Percentiles rank a stretch among this genome's conserved stretches.
Evolutionary conservation across 2,113 vertebrate species (phyloP).

Genomic region (Hiodon tergisus): DNA sequence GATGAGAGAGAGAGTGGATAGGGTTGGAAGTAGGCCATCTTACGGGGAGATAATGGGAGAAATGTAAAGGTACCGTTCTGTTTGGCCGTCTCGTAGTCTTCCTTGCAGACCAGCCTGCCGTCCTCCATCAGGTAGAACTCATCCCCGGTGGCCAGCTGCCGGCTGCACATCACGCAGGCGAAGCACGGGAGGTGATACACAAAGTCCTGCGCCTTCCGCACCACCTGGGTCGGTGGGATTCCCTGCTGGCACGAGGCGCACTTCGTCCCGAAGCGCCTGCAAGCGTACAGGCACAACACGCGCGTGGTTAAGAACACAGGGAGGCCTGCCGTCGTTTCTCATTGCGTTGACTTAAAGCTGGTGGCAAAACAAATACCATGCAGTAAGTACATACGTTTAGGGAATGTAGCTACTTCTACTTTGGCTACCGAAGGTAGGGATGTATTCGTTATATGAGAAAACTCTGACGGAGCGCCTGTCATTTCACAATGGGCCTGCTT

Average conservation of each 20-base stretch:
- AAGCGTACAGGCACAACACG: constrained; percentile 13
- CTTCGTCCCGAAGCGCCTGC: constrained; percentile 96
- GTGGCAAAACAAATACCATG: background rate
- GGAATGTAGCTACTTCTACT: background rate
- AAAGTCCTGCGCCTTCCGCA: constrained; percentile 96
- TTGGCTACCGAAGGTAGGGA: background rate
- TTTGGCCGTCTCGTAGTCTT: constrained; percentile 97
- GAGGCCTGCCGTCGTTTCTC: background rate
- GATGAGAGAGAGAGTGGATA: too few species aligned
- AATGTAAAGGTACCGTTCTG: constrained; percentile 75
- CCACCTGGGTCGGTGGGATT: constrained; percentile 96
- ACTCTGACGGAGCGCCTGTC: constrained; percentile 40
- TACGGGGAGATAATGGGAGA: background rate
- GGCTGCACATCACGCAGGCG: constrained; percentile 94
- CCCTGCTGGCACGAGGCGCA: constrained; percentile 98
- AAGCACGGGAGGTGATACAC: constrained; percentile 99
- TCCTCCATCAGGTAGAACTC: constrained; percentile 99
- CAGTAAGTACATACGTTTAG: background rate
- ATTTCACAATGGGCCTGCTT: constrained; percentile 45
- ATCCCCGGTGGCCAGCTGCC: constrained; percentile 92
- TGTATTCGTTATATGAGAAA: constrained; percentile 28
- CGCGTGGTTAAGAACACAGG: background rate
- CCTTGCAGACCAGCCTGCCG: constrained; percentile 93
- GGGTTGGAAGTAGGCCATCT: too few species aligned
- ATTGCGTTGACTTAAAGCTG: background rate